phyloP scores from a whole-genome alignment of 2,797 vertebrate genomes.

The Anolis apletophallus region DNA sequence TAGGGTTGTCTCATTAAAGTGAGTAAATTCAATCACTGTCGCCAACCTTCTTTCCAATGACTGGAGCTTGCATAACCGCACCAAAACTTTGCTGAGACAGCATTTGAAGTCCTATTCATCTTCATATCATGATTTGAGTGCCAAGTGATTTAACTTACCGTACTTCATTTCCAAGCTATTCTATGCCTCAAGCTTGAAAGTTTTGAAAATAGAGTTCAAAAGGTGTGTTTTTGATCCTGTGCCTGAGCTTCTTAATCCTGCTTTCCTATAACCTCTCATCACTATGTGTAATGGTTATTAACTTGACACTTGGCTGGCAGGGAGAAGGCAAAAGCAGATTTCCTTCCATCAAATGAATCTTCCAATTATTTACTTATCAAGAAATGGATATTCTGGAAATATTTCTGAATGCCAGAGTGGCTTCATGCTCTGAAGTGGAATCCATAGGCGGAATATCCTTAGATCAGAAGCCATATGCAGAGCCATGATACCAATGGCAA shows the following conservation, averaged over 20 bases:
- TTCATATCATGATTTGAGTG: slow-evolving; percentile 2
- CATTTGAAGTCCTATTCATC: slow-evolving; percentile 4
- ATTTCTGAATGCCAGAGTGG: not conserved
- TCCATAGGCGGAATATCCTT: not conserved
- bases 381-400: not conserved
- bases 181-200: not conserved
- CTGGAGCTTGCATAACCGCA: not conserved
- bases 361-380: slow-evolving; percentile 7
- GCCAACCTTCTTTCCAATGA: not conserved
- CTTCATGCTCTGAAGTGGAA: not conserved
- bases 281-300: not conserved
- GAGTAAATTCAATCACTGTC: not conserved
- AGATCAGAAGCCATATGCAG: not conserved
- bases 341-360: slow-evolving; percentile 6
- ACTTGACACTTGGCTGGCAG: slow-evolving; percentile 9
- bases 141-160: not conserved
- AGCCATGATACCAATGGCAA: not conserved
- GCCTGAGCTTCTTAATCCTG: not conserved
- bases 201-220: slow-evolving; percentile 22
- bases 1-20: not conserved
- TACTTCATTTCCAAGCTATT: not conserved
- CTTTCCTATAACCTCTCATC: not conserved
- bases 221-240: not conserved
- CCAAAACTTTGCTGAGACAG: not conserved
- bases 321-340: not conserved